Base-by-base conservation (phyloP, 2,113 vertebrate species). In the Odontesthes bonariensis region DNA sequence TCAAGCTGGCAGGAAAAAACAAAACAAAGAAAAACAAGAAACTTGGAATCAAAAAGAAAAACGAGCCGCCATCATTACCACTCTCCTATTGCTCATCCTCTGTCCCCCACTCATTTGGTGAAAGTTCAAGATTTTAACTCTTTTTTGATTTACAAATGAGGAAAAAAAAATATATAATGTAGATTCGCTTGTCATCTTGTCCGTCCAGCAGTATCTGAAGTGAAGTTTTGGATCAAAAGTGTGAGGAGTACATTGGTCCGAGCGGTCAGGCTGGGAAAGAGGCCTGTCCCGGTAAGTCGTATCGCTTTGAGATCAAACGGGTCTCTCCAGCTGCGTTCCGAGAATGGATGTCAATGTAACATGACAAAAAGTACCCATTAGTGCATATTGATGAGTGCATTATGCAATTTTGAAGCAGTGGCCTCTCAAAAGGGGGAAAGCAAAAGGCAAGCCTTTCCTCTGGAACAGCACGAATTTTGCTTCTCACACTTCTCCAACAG, bases 371-470 rank as follows among this genome's bases (percentile, higher is more conserved):
- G 94, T 95, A 96, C 95, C 95, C 94, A 94, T 95, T 93, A 95
- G 95, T 96, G 95, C 95, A 95, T 95, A 95, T 62, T 94, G 95
- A 95, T 92, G 95, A 96, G 95, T 89, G 94, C 91, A 89, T 95
- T 95, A 95, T 93, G 93, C 91, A 82, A 93, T 91, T 94, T 88
- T 94, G 84, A 94, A 95, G 93, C 94, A 94, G 94, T 95, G 94
- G 94, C 94, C 92, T 93, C 87, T 92, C 75, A 93, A 92, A 89
- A 90, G 77, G 79, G 91, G 92, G 92, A 92, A 91, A 90, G 58
- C 80, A 91, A 88, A 94, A 95, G 93, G 92, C 93, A 95, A 95
- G 92, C 94, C 94, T 95, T 86, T 85, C 81, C 79, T 75, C 69
- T 93, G 91, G 94, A 94, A 94, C 94, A 94, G 95, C 95, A 96